Evolutionary conservation across 2,888 invertebrate species (phyloP).

Genomic region (Tridacna gigas): DNA sequence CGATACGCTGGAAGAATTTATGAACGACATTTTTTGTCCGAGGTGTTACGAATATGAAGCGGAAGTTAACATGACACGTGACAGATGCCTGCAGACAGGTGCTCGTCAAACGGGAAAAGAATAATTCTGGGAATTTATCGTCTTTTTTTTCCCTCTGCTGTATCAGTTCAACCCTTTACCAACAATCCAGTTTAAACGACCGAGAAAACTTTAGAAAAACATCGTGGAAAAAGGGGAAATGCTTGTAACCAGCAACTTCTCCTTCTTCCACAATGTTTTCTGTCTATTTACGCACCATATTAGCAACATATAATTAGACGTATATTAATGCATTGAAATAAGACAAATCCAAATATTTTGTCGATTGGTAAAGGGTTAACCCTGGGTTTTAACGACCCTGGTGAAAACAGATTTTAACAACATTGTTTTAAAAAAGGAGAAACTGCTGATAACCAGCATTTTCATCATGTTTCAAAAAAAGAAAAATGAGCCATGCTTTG

Average conservation of each 20-base stretch:
- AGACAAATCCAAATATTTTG: no score
- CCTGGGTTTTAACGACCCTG: no score
- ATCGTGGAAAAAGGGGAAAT: neutral
- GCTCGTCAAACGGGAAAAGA: conserved; percentile 36
- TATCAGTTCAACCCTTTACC: neutral
- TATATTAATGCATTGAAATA: no score
- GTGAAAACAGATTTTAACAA: neutral
- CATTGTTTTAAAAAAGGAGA: neutral
- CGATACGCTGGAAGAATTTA: conserved; percentile 10
- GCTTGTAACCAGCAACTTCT: neutral
- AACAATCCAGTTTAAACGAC: neutral
- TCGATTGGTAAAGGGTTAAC: no score
- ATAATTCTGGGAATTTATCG: conserved; percentile 14
- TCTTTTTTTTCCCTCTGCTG: no score
- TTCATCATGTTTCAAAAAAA: neutral
- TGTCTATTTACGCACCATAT: no score
- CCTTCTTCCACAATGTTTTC: neutral
- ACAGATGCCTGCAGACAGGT: conserved; percentile 64
- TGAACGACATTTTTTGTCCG: conserved; percentile 23
- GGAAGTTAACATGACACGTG: conserved; percentile 66
- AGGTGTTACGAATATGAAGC: conserved; percentile 41
- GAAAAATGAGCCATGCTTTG: no score
- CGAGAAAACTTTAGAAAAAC: neutral
- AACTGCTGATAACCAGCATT: neutral
- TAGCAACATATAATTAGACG: no score